These are phyloP conservation scores for Carassius gibelio DNA, from an alignment of 2,113 vertebrate genomes.

Conservation along the genomic window DNA sequence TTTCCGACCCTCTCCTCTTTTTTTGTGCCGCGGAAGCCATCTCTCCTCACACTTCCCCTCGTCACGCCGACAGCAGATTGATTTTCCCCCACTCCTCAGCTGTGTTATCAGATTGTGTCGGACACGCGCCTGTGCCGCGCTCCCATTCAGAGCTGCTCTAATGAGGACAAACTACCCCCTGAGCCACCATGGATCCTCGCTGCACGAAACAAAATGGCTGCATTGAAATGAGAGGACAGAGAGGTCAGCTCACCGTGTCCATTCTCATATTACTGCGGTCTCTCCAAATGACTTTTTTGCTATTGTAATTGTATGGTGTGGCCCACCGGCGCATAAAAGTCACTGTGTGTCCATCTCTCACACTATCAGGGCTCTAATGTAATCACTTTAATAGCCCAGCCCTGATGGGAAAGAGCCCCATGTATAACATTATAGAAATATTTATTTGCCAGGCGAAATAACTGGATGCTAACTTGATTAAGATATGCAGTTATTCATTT, in stretches of 20 bases:
- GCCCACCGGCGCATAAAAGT: conserved; percentile 73
- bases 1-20: background rate
- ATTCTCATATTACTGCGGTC: conserved; percentile 84
- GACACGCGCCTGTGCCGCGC: conserved; percentile 82
- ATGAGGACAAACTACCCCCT: conserved; percentile 92
- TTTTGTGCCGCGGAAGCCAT: conserved; percentile 56
- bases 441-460: conserved; percentile 60
- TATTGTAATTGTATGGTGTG: conserved; percentile 82
- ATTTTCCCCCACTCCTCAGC: conserved; percentile 77
- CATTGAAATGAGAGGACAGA: conserved; percentile 76
- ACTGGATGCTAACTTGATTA: conserved; percentile 55
- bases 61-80: conserved; percentile 78
- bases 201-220: conserved; percentile 74
- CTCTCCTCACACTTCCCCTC: conserved; percentile 75
- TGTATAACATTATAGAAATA: conserved; percentile 53
- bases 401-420: conserved; percentile 51
- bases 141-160: conserved; percentile 85
- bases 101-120: conserved; percentile 82
- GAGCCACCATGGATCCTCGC: conserved; percentile 85
- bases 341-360: conserved; percentile 68
- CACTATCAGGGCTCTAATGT: conserved; percentile 70
- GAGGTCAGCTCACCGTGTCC: conserved; percentile 77
- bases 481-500: conserved; percentile 56
- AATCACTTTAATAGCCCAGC: conserved; percentile 73
- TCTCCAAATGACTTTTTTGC: conserved; percentile 74